phyloP scores from a whole-genome alignment of 2,797 vertebrate genomes.

The Rhynchotus rufescens region DNA sequence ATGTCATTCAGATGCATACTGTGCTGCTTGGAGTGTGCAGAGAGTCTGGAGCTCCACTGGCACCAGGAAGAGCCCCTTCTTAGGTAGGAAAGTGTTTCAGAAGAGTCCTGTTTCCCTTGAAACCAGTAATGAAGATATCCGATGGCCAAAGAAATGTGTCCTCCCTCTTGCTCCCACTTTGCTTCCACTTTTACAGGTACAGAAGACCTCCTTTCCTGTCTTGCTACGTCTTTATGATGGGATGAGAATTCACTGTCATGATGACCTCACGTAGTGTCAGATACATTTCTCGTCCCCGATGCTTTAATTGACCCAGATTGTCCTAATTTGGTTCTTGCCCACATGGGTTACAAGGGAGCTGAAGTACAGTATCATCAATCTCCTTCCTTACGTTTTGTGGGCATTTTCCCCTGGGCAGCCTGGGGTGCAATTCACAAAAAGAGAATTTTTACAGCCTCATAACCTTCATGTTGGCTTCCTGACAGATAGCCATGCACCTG shows the following conservation, averaged over 20 bases:
- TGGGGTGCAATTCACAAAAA: background rate
- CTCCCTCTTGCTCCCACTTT: background rate
- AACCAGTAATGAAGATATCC: background rate
- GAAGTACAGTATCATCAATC: background rate
- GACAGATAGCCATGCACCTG: background rate
- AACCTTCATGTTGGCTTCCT: background rate
- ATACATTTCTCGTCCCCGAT: background rate
- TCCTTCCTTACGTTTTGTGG: background rate
- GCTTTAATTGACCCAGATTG: background rate
- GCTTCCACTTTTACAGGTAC: background rate
- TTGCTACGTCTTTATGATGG: background rate
- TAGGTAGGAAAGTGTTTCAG: background rate
- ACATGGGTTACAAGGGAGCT: background rate
- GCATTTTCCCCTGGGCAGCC: background rate
- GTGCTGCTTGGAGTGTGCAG: background rate
- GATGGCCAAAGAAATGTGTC: background rate
- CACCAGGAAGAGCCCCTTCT: background rate
- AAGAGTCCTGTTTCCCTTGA: background rate
- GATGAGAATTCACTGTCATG: background rate
- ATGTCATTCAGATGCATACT: background rate
- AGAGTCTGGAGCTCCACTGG: background rate
- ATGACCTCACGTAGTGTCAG: background rate
- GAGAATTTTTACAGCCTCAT: background rate
- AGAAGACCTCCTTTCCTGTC: background rate
- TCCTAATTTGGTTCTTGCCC: background rate